phyloP scores from a whole-genome alignment of 2,113 vertebrate species.

The Solea solea region DNA sequence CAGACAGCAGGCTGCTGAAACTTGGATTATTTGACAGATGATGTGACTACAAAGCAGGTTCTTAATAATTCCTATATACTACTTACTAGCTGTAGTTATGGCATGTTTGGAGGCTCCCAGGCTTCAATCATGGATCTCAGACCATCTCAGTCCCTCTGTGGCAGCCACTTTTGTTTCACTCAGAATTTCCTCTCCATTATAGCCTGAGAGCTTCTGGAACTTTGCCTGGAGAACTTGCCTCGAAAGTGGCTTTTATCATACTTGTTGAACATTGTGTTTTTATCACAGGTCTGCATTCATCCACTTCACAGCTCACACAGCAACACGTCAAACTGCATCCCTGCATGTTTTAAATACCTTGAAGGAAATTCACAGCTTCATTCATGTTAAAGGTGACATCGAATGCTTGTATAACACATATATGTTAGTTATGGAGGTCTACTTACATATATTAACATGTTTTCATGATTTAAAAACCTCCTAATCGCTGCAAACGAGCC shows the following conservation, averaged over 20 bases:
- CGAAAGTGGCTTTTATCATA: constrained; percentile 8
- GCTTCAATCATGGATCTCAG: background rate
- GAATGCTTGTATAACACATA: no score
- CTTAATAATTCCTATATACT: no score
- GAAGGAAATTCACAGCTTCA: background rate
- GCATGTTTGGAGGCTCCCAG: background rate
- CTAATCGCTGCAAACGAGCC: no score
- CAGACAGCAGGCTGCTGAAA: background rate
- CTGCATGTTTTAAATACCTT: background rate
- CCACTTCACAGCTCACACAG: background rate
- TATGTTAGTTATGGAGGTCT: no score
- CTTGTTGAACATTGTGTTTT: constrained; percentile 24
- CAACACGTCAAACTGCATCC: background rate
- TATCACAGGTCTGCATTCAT: constrained; percentile 13
- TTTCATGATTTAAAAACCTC: no score
- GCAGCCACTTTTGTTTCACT: constrained; percentile 1
- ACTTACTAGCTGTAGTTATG: background rate
- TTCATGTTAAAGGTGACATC: background rate
- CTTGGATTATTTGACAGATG: no score
- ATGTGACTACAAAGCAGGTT: no score
- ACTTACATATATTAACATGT: no score
- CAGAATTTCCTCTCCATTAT: constrained; percentile 4
- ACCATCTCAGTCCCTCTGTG: background rate
- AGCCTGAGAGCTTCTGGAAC: background rate
- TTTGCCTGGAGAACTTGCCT: background rate